Evolutionary conservation across 2,888 invertebrate genomes (phyloP), one percentile per base, ranked within the genome.

Genomic region (Cerastis leucographa): DNA sequence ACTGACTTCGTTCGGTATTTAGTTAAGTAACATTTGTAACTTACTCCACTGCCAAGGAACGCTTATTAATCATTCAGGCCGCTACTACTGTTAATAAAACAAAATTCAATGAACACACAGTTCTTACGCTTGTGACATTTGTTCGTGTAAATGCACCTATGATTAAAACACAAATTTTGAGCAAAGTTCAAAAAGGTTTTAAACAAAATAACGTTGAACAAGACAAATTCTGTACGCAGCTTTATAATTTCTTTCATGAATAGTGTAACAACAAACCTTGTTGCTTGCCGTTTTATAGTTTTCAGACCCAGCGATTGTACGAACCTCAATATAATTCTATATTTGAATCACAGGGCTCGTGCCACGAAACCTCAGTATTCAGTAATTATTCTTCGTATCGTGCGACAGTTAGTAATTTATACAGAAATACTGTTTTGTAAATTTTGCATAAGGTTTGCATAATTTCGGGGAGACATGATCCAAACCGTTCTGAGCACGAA

Each of bases 401-500:
- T 87, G 81, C 85, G 77, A 81, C 81, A 78, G 85, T 78, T 79
- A 46, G 81, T 86, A 81, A 86, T 88, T 85, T 85, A 88, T 86
- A 79, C 81, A 46, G 71, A 69, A 79, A 82, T 84, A 81, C 78
- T 82, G 85, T 78, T 84, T 86, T 87, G 87, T 79, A 87, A 88
- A 89, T 89, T 90, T 86, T 79, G 85, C 87, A 87, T 84, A 72
- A 81, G 76, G 78, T 89, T 88, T 88, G 91, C 91, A 93, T 94
- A 92, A 94, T 91, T 92, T 92, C 79, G 88, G 90, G 80, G 71
- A 80, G 79, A 67, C 71, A 68, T 82, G 87, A 80, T 83, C 73
- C 81, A 89, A 93, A 93, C 90, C 91, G 93, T 92, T 89, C 80
- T 86, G 85, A 90, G 87, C 94, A 95, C 95, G 95, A 81, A 93